phyloP scores from a whole-genome alignment of 2,113 vertebrate genomes.

The Thunnus maccoyii region DNA sequence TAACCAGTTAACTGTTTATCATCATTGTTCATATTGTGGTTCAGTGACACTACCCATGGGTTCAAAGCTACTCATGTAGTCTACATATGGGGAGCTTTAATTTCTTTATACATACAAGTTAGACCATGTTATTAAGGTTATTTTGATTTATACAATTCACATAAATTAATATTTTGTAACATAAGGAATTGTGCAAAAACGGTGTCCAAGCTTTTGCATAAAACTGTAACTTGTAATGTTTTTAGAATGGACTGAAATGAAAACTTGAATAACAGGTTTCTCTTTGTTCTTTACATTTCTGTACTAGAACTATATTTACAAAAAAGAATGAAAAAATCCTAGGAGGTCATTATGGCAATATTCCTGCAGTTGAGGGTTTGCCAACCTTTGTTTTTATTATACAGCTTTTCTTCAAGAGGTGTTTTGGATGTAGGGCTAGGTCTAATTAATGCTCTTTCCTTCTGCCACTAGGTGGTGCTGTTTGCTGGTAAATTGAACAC shows the following conservation, averaged over 20 bases:
- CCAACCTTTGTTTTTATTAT: neutral
- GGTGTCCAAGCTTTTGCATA: too few relatives aligned
- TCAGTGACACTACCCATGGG: neutral
- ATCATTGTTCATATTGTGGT: neutral
- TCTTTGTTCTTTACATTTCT: too few relatives aligned
- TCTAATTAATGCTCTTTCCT: neutral
- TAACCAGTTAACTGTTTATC: neutral
- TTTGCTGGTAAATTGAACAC: constrained; percentile 86
- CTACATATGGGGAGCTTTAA: neutral
- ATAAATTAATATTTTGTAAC: too few relatives aligned
- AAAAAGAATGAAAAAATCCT: neutral
- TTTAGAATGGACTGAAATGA: too few relatives aligned
- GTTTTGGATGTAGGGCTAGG: neutral
- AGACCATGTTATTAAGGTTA: neutral
- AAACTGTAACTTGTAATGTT: neutral
- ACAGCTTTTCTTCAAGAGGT: neutral
- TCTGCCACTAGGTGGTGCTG: constrained; percentile 68
- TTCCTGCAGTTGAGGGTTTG: neutral
- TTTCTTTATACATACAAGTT: neutral
- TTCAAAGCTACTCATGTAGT: neutral
- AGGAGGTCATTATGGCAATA: neutral
- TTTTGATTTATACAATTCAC: too few relatives aligned
- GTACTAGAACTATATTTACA: neutral
- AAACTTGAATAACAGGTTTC: too few relatives aligned
- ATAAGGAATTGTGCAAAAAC: too few relatives aligned